Percentiles rank a stretch among this genome's conserved stretches.
Evolutionary conservation across 2,113 vertebrate species (phyloP).

Genomic region (Azemiops feae): DNA sequence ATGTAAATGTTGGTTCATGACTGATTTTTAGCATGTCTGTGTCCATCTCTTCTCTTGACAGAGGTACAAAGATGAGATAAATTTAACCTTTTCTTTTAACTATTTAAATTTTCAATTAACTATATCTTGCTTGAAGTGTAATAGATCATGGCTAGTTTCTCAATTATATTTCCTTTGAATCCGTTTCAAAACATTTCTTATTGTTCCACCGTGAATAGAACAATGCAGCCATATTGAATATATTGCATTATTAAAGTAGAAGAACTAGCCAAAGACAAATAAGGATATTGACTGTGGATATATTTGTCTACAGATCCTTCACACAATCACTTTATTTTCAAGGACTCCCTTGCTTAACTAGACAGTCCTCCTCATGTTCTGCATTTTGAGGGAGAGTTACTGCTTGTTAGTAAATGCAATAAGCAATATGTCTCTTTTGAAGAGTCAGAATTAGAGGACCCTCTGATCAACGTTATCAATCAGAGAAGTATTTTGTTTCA

Average conservation of each 20-base stretch:
- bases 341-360: conserved; percentile 1
- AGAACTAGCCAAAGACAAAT: conserved; percentile 40
- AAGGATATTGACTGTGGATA: conserved; percentile 28
- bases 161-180: neutral
- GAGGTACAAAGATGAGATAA: neutral
- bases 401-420: neutral
- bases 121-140: neutral
- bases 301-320: conserved; percentile 24
- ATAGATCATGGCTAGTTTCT: neutral
- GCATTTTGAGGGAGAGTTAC: conserved; percentile 6
- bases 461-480: conserved; percentile 1
- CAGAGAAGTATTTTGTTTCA: neutral
- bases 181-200: neutral
- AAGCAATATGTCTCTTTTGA: neutral
- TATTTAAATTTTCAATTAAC: neutral
- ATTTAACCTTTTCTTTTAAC: neutral
- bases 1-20: neutral
- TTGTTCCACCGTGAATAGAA: neutral
- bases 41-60: neutral
- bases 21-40: neutral
- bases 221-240: neutral
- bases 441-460: conserved; percentile 24
- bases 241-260: conserved; percentile 30
- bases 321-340: neutral
- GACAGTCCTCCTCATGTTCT: neutral